phyloP scores from a whole-genome alignment of 2,113 vertebrate genomes.

The Daboia siamensis region DNA sequence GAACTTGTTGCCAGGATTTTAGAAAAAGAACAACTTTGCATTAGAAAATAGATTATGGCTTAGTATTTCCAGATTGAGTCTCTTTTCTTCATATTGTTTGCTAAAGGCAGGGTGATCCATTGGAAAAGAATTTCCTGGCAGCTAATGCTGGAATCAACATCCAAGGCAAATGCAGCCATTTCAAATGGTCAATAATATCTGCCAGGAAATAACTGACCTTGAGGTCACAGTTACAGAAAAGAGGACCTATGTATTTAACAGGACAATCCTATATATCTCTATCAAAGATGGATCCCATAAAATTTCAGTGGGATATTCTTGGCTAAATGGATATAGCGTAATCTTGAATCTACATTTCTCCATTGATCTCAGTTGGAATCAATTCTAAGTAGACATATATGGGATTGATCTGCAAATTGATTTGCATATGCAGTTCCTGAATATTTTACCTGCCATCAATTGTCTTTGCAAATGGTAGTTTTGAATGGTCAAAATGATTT shows the following conservation, averaged over 20 bases:
- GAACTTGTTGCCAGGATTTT: neutral
- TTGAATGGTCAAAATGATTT: neutral
- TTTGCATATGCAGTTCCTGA: neutral
- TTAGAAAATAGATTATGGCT: neutral
- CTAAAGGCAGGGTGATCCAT: neutral
- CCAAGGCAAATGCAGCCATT: constrained; percentile 16
- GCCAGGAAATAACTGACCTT: neutral
- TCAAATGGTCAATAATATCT: neutral
- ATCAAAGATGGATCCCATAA: neutral
- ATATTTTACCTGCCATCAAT: neutral
- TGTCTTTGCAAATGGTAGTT: neutral
- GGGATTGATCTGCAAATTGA: neutral
- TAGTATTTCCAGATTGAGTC: constrained; percentile 1
- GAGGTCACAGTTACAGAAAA: neutral
- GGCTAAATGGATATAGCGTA: neutral
- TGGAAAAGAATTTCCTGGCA: constrained; percentile 18
- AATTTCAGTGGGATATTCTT: neutral
- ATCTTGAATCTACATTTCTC: neutral
- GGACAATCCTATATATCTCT: neutral
- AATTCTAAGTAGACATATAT: neutral
- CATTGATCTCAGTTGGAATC: too few species aligned
- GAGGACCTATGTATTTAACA: neutral
- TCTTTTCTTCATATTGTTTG: constrained; percentile 7
- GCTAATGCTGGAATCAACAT: neutral
- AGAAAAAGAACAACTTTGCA: neutral